Evolutionary conservation across 1,140 invertebrate genomes (phyloP).

Genomic region (Ooceraea biroi): DNA sequence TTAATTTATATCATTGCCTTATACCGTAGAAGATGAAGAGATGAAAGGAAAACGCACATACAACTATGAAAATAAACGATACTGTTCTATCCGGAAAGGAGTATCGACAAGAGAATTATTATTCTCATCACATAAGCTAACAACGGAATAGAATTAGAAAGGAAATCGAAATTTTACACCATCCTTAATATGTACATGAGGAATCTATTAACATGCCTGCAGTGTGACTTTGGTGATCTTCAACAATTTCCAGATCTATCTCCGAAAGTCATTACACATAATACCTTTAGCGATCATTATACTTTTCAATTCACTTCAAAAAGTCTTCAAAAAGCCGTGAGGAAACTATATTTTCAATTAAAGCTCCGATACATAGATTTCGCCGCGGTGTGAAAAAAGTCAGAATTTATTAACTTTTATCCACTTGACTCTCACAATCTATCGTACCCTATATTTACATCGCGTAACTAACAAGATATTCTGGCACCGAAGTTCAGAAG

Average conservation of each 20-base stretch:
- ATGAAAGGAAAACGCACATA: not conserved
- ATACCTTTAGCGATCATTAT: not conserved
- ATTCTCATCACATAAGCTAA: constrained; percentile 8
- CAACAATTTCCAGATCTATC: constrained; percentile 38
- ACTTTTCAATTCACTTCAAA: too few relatives aligned
- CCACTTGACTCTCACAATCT: constrained; percentile 3
- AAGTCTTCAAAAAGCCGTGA: not conserved
- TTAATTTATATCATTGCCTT: too few relatives aligned
- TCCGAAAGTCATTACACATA: constrained; percentile 10
- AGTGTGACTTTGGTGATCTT: constrained; percentile 62
- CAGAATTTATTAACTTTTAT: not conserved
- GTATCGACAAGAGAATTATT: constrained; percentile 9
- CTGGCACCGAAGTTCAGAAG: constrained; percentile 17
- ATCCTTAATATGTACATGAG: not conserved
- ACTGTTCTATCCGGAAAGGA: not conserved
- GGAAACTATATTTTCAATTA: not conserved
- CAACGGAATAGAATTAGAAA: not conserved
- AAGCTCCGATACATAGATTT: constrained; percentile 23
- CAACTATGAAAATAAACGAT: not conserved
- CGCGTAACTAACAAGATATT: constrained; percentile 40
- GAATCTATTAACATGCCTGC: constrained; percentile 8
- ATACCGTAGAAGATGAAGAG: too few relatives aligned
- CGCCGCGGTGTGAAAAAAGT: not conserved
- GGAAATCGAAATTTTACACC: not conserved
- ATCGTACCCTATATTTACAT: constrained; percentile 56